Base-by-base conservation (phyloP, 2,888 invertebrate genomes). In the Sminthurides aquaticus region DNA sequence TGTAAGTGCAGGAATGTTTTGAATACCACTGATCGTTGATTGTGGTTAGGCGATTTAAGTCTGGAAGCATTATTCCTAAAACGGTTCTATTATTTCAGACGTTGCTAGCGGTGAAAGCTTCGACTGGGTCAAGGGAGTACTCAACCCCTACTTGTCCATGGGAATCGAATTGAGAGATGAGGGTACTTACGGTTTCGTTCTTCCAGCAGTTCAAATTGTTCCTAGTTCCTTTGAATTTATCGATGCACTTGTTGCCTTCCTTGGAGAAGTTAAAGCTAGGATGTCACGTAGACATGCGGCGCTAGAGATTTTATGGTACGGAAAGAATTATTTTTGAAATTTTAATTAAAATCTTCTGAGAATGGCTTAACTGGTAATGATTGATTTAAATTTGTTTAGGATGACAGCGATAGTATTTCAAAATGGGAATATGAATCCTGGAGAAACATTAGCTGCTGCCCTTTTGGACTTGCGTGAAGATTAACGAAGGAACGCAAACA, bases 71-170 rank as follows among this genome's bases (percentile, higher is more conserved):
- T n/a, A n/a, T n/a, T n/a, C n/a, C n/a, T n/a, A n/a, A n/a, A n/a
- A n/a, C n/a, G n/a, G n/a, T n/a, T n/a, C n/a, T n/a, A n/a, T n/a
- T 5, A 5, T 34, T 34, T 5, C 20, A 69, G 69, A 71, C 56
- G 70, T 70, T 18, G 71, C 71, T 2, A 69, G 69, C 43, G 71
- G 66, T 18, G 71, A 70, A 63, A 67, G 60, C 49, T 67, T 67
- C n/a, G 70, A 72, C 49, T 70, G 71, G 71, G 70, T 72, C 49
- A 72, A 72, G 64, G 71, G 71, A 20, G 18, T 57, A 3, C n/a
- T 63, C 3, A 58, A 63, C 22, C 52, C 63, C 18, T 63, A 34
- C n/a, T 52, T 63, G 49, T 57, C 52, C 5, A 5, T 58, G 1
- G 57, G 54, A 49, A 49, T 63, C 29, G 63, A 63, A 57, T 29